phyloP scores from a whole-genome alignment of 1,140 invertebrate species.

The Drosophila nebulosa region DNA sequence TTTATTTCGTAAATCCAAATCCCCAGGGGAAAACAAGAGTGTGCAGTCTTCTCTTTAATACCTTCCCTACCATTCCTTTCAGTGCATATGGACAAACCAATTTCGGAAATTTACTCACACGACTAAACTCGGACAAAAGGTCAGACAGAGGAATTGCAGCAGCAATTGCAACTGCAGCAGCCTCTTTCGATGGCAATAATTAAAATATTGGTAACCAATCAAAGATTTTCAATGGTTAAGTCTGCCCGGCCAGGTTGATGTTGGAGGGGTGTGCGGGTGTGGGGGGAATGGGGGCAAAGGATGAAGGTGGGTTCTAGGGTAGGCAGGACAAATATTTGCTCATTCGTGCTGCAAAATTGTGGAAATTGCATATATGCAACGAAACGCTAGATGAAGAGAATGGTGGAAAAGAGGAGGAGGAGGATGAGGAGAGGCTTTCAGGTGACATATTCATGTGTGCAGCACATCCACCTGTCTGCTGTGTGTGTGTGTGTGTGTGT shows the following conservation, averaged over 20 bases:
- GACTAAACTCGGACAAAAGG: constrained; percentile 39
- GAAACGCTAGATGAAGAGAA: too few relatives aligned
- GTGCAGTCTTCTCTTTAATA: too few relatives aligned
- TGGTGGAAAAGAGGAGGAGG: too few relatives aligned
- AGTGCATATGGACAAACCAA: constrained; percentile 23
- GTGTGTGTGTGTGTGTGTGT: neutral
- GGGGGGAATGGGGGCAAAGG: too few relatives aligned
- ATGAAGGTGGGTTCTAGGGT: neutral
- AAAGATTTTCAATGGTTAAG: constrained; percentile 47
- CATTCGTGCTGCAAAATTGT: constrained; percentile 59
- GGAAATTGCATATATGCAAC: constrained; percentile 44
- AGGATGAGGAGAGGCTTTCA: constrained; percentile 18
- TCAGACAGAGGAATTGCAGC: constrained; percentile 9
- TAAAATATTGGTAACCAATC: constrained; percentile 66
- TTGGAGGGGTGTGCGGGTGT: too few relatives aligned
- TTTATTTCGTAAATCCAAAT: too few relatives aligned
- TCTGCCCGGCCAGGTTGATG: neutral
- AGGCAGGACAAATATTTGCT: constrained; percentile 42
- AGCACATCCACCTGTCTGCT: constrained; percentile 23
- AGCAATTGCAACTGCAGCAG: constrained; percentile 9
- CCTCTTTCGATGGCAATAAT: constrained; percentile 34
- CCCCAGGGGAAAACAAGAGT: too few relatives aligned
- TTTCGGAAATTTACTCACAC: constrained; percentile 12
- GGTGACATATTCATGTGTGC: constrained; percentile 40
- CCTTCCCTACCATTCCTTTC: too few relatives aligned